A percentile compares a stretch with the other conserved stretches of the same genome.
Evolutionary conservation across 2,113 vertebrate genomes (phyloP).

Genomic region (Hippocampus abdominalis): DNA sequence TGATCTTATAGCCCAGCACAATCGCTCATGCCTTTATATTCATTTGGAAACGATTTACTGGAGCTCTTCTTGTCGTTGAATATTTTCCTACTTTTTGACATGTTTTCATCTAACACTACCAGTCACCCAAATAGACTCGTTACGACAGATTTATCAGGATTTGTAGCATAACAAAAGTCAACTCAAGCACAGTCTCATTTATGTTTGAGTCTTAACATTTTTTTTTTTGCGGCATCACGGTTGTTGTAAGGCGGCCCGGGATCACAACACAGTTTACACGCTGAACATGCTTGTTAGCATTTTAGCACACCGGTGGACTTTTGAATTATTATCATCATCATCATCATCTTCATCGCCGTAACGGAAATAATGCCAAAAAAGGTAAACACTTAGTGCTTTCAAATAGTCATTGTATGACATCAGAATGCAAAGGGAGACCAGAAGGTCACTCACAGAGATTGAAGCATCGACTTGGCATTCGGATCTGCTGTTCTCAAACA

Average conservation of each 20-base stretch:
- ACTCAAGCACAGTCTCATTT: not conserved
- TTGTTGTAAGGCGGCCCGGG: not conserved
- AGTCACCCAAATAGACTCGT: not conserved
- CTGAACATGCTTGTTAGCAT: not conserved
- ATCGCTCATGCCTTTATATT: slow-evolving; percentile 14
- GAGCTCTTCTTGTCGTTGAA: not conserved
- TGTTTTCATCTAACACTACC: not conserved
- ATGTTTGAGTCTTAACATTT: not conserved
- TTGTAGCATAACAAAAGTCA: not conserved
- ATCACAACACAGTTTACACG: not conserved
- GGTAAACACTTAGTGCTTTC: too few species aligned
- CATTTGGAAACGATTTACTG: not conserved
- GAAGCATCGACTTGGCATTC: not conserved
- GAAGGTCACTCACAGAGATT: not conserved
- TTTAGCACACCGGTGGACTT: not conserved
- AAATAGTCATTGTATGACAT: too few species aligned
- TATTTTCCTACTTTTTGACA: not conserved
- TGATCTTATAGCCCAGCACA: slow-evolving; percentile 19
- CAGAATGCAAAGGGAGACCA: too few species aligned
- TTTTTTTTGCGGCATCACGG: not conserved
- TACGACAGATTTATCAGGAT: not conserved
- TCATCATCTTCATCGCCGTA: not conserved
- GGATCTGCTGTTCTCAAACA: not conserved
- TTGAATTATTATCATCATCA: not conserved
- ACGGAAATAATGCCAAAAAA: too few species aligned